Base-by-base conservation (phyloP, 2,797 vertebrate species). In the Kryptopterus vitreolus region DNA sequence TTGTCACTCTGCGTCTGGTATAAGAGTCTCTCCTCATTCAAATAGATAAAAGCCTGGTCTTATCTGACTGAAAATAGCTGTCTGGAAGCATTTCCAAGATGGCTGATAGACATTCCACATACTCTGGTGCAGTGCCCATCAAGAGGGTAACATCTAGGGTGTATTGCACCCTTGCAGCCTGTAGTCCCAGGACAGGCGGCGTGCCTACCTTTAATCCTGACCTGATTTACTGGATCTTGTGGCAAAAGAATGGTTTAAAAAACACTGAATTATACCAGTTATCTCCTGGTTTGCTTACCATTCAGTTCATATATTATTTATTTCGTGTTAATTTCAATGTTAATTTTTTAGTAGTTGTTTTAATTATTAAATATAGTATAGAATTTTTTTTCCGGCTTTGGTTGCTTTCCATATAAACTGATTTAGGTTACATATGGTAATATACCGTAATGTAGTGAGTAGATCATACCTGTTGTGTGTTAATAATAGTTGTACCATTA, bases 281-380 rank as follows among this genome's bases (percentile, higher is more conserved):
- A 69, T 81, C 79, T 22, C 69, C 72, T 68, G 65, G 81, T 81
- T 75, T 86, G 33, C 65, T 76, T 55, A 79, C 46, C 48, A 76
- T 82, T 77, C 43, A 26, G 71, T 83, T 79, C 77, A n/a, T n/a
- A n/a, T n/a, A n/a, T n/a, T n/a, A n/a, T n/a, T n/a, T n/a, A n/a
- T n/a, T n/a, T n/a, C n/a, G n/a, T n/a, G n/a, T n/a, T n/a, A n/a
- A n/a, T n/a, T n/a, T n/a, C n/a, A n/a, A n/a, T n/a, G n/a, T n/a
- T n/a, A n/a, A n/a, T n/a, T n/a, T n/a, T n/a, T n/a, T n/a, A n/a
- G n/a, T n/a, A n/a, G n/a, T n/a, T n/a, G n/a, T n/a, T n/a, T n/a
- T n/a, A n/a, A n/a, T n/a, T n/a, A n/a, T n/a, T n/a, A n/a, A n/a
- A n/a, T n/a, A n/a, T n/a, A n/a, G n/a, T n/a, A n/a, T n/a, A n/a